Evolutionary conservation across 2,113 vertebrate species (phyloP).

Genomic region (Tragelaphus scriptus): DNA sequence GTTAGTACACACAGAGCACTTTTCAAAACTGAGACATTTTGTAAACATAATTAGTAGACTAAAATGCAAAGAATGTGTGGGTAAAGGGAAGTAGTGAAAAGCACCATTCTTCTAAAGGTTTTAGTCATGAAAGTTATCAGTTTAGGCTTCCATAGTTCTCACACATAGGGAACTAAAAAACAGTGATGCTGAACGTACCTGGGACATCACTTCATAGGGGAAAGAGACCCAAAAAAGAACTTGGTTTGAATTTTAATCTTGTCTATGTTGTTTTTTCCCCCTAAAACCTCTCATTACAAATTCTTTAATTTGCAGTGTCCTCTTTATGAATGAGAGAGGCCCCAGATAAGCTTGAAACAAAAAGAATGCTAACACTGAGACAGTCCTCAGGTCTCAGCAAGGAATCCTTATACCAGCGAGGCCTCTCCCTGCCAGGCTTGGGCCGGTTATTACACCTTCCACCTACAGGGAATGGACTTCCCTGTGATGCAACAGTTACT

Average conservation of each 20-base stretch:
- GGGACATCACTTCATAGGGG: background rate
- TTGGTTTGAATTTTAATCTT: background rate
- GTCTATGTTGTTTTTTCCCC: background rate
- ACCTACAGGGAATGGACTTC: background rate
- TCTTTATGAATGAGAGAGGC: background rate
- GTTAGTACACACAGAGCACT: constrained; percentile 82
- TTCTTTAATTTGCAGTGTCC: background rate
- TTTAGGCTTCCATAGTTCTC: constrained; percentile 57
- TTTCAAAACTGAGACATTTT: constrained; percentile 89
- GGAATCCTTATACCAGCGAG: background rate
- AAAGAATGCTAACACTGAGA: background rate
- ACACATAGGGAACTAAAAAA: constrained; percentile 27
- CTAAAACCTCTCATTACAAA: background rate
- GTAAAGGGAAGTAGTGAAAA: constrained; percentile 65
- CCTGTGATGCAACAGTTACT: background rate
- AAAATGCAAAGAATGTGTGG: constrained; percentile 77
- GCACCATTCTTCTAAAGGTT: constrained; percentile 64
- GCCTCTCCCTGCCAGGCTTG: background rate
- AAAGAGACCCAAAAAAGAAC: background rate
- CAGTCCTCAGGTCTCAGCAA: background rate
- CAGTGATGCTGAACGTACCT: background rate
- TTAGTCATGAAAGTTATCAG: constrained; percentile 49
- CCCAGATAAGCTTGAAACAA: background rate
- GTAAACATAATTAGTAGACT: constrained; percentile 94
- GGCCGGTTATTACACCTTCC: accelerated